Conservation (phyloP, 2,797 vertebrate species). For the Acanthis flammea region DNA sequence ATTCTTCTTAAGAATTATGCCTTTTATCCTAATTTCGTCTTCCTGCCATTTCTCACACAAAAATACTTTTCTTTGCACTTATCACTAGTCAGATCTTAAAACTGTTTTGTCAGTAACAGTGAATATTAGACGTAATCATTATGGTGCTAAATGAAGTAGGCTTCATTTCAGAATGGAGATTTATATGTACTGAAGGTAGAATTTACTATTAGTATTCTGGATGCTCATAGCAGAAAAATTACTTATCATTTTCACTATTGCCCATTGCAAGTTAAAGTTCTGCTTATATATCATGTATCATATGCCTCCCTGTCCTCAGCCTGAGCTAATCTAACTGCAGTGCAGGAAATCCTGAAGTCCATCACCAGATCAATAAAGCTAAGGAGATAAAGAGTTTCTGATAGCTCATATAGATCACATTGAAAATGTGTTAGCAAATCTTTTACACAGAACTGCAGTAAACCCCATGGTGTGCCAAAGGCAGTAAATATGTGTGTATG, state of each 20-base stretch:
- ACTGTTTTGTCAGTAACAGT: background rate
- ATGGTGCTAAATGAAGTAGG: background rate
- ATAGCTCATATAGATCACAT: background rate
- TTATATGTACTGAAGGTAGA: background rate
- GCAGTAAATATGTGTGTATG: background rate
- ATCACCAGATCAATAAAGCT: background rate
- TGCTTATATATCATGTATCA: background rate
- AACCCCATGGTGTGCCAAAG: background rate
- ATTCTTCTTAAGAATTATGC: conserved; percentile 9
- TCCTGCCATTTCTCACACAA: background rate
- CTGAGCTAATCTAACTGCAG: background rate
- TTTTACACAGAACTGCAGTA: background rate
- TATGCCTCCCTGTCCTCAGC: background rate
- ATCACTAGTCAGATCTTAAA: background rate
- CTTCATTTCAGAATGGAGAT: background rate
- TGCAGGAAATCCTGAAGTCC: background rate
- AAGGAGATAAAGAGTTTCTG: background rate
- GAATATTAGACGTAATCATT: conserved; percentile 15
- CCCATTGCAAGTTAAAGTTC: background rate
- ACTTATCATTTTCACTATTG: background rate
- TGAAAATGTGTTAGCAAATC: background rate
- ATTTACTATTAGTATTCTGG: background rate
- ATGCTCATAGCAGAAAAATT: background rate
- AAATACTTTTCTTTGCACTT: conserved; percentile 29
- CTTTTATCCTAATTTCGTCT: conserved; percentile 32